Percentiles rank a stretch among this genome's conserved stretches.
Conservation (phyloP, 2,888 invertebrate genomes). For the Steromphala cineraria region DNA sequence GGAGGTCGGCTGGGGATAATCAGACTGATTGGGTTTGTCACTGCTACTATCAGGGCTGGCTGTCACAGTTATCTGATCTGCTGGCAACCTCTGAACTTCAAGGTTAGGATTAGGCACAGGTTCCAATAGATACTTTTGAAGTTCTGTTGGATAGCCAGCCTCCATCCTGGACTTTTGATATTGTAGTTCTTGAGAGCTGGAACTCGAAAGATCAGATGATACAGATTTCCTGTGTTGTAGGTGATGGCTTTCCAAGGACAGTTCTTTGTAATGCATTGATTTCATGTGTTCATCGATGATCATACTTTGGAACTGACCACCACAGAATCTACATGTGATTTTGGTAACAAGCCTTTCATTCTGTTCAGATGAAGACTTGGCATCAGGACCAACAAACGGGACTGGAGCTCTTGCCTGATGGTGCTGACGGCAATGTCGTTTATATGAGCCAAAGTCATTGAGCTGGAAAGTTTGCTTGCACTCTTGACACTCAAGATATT, state of each 20-base stretch:
- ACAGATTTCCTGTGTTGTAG: background rate
- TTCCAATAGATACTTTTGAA: background rate
- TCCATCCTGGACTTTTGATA: background rate
- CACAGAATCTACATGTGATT: constrained; percentile 43
- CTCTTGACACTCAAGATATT: constrained; percentile 63
- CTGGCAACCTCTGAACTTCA: constrained; percentile 40
- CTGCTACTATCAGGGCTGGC: constrained; percentile 65
- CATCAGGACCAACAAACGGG: constrained; percentile 55
- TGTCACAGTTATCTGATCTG: constrained; percentile 55
- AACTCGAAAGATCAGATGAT: background rate
- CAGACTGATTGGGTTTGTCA: constrained; percentile 35
- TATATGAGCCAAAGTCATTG: constrained; percentile 71
- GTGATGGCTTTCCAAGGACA: background rate
- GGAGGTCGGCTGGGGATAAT: constrained; percentile 6
- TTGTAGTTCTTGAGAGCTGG: constrained; percentile 5
- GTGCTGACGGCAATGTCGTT: constrained; percentile 67
- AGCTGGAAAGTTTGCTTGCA: constrained; percentile 68
- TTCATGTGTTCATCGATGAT: constrained; percentile 33
- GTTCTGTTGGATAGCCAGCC: background rate
- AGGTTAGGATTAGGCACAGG: background rate
- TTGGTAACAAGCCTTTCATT: constrained; percentile 29
- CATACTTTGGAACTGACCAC: constrained; percentile 29
- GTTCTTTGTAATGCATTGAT: constrained; percentile 23
- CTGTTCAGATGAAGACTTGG: constrained; percentile 49
- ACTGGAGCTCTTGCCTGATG: constrained; percentile 48